Percentiles rank a stretch among this genome's conserved stretches.
These are phyloP conservation scores for Myotis findleyi DNA, from an alignment of 2,797 vertebrate genomes.

Conservation along the genomic window DNA sequence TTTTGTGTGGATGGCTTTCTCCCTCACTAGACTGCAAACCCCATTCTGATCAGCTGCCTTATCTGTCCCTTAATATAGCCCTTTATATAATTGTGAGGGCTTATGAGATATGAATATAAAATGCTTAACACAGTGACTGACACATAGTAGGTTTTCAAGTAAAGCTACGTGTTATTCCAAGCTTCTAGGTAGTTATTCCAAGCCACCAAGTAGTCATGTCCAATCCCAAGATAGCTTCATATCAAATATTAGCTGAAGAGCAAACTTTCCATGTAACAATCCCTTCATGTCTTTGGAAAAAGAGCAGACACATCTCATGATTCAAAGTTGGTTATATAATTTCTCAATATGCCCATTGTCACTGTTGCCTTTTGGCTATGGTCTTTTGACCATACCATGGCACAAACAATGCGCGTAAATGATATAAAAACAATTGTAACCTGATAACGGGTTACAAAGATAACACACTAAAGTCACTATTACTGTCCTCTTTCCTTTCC, in stretches of 20 bases:
- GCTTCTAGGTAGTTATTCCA: not conserved
- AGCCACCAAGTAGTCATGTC: not conserved
- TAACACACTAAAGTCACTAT: not conserved
- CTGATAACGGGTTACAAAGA: slow-evolving; percentile 30
- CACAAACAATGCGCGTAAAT: slow-evolving; percentile 39
- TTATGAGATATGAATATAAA: not conserved
- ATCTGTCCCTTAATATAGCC: not conserved
- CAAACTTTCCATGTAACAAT: not conserved
- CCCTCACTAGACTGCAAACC: not conserved
- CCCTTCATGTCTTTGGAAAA: slow-evolving; percentile 17
- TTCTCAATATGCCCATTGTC: slow-evolving; percentile 17
- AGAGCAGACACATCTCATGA: not conserved
- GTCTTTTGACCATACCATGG: not conserved
- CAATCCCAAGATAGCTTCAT: not conserved
- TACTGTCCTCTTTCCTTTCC: slow-evolving; percentile 53
- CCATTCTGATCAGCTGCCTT: not conserved
- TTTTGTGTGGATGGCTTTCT: not conserved
- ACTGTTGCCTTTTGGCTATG: slow-evolving; percentile 12
- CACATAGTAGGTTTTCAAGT: not conserved
- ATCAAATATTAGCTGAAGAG: slow-evolving; percentile 5
- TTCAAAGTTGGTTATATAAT: not conserved
- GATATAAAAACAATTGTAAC: slow-evolving; percentile 50
- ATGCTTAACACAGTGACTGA: not conserved
- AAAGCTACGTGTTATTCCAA: not conserved
- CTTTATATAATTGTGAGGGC: not conserved